phyloP scores from a whole-genome alignment of 2,113 vertebrate genomes.

The Pomatostomus ruficeps region DNA sequence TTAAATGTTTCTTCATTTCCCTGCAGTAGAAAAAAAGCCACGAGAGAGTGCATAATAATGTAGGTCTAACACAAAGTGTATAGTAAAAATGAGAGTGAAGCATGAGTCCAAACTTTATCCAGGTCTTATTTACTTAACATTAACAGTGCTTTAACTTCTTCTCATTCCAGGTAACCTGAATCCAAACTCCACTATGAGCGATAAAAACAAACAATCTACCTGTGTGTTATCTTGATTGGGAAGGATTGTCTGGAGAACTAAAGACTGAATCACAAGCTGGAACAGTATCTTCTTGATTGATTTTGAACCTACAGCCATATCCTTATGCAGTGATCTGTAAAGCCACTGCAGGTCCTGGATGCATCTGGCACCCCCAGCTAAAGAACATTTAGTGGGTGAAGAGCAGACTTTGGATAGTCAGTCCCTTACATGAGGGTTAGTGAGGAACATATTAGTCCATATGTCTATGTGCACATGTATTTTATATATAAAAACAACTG shows the following conservation, averaged over 20 bases:
- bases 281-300: slow-evolving; percentile 7
- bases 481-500: slow-evolving; percentile 40
- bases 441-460: slow-evolving; percentile 27
- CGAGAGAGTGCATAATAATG: not conserved
- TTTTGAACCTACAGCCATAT: not conserved
- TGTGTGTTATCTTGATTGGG: slow-evolving; percentile 62
- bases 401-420: not conserved
- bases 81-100: not conserved
- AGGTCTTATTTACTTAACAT: not conserved
- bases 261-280: slow-evolving; percentile 4
- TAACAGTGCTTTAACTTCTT: slow-evolving; percentile 9
- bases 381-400: not conserved
- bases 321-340: not conserved
- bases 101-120: not conserved
- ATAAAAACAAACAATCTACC: slow-evolving; percentile 56
- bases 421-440: not conserved
- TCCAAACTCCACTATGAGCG: slow-evolving; percentile 26
- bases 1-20: not conserved
- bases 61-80: not conserved
- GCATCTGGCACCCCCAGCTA: not conserved
- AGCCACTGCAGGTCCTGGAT: not conserved
- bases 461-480: not conserved
- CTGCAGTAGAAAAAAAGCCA: not conserved
- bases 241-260: not conserved
- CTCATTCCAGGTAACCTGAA: slow-evolving; percentile 48